Evolutionary conservation across 1,140 invertebrate genomes (phyloP).

Genomic region (Drosophila ficusphila): DNA sequence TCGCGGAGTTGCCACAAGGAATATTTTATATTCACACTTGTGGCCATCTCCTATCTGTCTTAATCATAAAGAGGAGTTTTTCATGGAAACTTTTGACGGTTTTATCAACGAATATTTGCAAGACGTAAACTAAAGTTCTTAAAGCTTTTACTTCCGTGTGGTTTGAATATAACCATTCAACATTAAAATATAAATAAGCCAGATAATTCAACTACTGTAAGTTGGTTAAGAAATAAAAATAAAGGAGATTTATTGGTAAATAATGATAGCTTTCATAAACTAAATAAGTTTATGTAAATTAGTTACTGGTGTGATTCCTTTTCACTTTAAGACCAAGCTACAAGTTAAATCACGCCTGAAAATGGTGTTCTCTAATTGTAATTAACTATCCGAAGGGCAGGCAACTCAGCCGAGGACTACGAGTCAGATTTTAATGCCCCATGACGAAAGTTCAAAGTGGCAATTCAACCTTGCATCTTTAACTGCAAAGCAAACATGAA

Average conservation of each 20-base stretch:
- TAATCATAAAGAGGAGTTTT: not conserved
- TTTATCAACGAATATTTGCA: too few species aligned
- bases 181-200: too few species aligned
- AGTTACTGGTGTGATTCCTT: too few species aligned
- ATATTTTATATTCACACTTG: constrained; percentile 35
- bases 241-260: too few species aligned
- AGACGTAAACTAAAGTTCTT: too few species aligned
- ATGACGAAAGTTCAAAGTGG: constrained; percentile 63
- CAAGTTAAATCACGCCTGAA: not conserved
- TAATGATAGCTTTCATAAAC: too few species aligned
- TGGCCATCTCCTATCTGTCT: constrained; percentile 6
- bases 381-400: constrained; percentile 4
- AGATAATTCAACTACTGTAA: too few species aligned
- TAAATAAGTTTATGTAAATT: too few species aligned
- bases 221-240: too few species aligned
- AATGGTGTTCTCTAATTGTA: constrained; percentile 1
- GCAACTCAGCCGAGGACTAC: not conserved
- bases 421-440: constrained; percentile 25
- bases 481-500: constrained; percentile 9
- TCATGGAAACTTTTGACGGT: constrained; percentile 8
- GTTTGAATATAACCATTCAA: too few species aligned
- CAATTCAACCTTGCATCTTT: constrained; percentile 22
- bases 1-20: constrained; percentile 24
- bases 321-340: too few species aligned
- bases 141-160: too few species aligned